These are phyloP conservation scores for Gallinago jamesoni DNA, from an alignment of 2,113 vertebrate genomes.

Conservation along the genomic window DNA sequence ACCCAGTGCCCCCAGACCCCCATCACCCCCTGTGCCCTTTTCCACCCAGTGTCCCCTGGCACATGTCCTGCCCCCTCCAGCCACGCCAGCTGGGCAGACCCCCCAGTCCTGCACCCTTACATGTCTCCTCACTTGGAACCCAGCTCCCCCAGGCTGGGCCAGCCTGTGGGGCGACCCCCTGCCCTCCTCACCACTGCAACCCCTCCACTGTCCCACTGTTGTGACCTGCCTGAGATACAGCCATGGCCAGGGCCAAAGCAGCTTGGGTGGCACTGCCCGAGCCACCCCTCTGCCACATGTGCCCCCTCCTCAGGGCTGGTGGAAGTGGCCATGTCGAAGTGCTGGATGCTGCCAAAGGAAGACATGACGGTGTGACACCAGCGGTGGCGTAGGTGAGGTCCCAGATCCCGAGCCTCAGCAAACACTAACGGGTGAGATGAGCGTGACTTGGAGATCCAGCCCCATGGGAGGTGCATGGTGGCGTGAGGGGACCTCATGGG, in stretches of 20 bases:
- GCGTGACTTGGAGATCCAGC: neutral
- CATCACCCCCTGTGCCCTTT: neutral
- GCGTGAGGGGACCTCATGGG: neutral
- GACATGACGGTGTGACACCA: neutral
- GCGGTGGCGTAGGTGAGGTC: fast-evolving
- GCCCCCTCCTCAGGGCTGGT: neutral
- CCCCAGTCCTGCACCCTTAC: fast-evolving
- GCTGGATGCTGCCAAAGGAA: fast-evolving
- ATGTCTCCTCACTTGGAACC: neutral
- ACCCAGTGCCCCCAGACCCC: neutral
- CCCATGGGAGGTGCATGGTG: fast-evolving
- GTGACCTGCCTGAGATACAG: neutral
- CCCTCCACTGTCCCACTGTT: fast-evolving
- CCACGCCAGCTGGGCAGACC: neutral
- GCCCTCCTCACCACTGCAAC: neutral
- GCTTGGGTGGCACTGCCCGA: neutral
- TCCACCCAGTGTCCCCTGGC: neutral
- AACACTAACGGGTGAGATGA: fast-evolving
- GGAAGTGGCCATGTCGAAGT: neutral
- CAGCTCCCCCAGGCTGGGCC: neutral
- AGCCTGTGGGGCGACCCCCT: neutral
- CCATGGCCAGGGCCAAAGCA: fast-evolving
- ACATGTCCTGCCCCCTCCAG: fast-evolving
- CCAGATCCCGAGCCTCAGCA: neutral
- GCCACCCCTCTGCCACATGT: neutral